Evolutionary conservation across 1,140 invertebrate species (phyloP).

Genomic region (Drosophila orena): DNA sequence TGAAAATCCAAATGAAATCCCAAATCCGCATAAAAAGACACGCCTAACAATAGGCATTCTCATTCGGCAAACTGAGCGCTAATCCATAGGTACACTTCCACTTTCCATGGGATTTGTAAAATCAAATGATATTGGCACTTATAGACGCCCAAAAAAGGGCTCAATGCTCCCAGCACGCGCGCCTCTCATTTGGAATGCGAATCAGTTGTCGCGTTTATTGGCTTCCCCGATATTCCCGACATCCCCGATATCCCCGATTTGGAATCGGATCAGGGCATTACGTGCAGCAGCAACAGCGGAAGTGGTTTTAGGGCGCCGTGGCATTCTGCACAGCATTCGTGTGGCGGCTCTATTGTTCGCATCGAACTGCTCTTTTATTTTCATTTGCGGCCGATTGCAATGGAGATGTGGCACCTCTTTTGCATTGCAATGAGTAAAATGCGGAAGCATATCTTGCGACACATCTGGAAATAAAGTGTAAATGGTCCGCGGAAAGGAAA

Average conservation of each 20-base stretch:
- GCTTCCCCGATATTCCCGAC: constrained; percentile 21
- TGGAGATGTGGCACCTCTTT: constrained; percentile 64
- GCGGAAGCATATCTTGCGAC: constrained; percentile 48
- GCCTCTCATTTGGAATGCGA: constrained; percentile 73
- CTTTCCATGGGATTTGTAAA: constrained; percentile 23
- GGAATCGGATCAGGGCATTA: constrained; percentile 50
- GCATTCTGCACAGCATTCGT: constrained; percentile 63
- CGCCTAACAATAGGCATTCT: constrained; percentile 21
- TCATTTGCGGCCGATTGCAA: constrained; percentile 38
- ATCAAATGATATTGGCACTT: constrained; percentile 70
- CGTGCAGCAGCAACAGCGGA: constrained; percentile 56
- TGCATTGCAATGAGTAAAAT: constrained; percentile 69
- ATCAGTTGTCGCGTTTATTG: constrained; percentile 74
- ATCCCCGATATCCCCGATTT: not conserved
- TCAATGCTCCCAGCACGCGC: constrained; percentile 43
- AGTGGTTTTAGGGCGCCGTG: constrained; percentile 43
- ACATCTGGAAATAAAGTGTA: constrained; percentile 19
- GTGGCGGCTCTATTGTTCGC: constrained; percentile 59
- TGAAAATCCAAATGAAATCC: constrained; percentile 54
- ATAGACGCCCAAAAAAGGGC: constrained; percentile 40
- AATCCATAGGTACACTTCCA: constrained; percentile 16
- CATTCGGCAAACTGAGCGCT: constrained; percentile 22
- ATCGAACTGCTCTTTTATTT: constrained; percentile 15
- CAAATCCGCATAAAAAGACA: constrained; percentile 20
- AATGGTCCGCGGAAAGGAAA: constrained; percentile 30